These are phyloP conservation scores for Sinohyriopsis cumingii DNA, from an alignment of 2,888 invertebrate species.

Conservation along the genomic window DNA sequence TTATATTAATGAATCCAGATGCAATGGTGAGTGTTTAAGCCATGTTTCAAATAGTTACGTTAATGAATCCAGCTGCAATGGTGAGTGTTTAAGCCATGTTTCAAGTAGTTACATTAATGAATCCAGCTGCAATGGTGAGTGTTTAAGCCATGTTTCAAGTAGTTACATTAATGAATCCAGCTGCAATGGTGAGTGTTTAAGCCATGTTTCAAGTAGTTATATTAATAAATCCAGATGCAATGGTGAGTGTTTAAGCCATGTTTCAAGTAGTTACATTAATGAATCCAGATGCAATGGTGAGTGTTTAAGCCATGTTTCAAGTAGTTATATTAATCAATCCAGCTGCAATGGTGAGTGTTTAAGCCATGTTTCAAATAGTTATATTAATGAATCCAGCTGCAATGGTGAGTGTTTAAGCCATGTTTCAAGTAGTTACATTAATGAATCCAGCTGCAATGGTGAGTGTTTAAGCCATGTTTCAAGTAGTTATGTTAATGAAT, in stretches of 20 bases:
- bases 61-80: conserved; percentile 24
- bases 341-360: conserved; percentile 11
- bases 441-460: conserved; percentile 23
- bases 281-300: conserved; percentile 23
- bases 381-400: conserved; percentile 29
- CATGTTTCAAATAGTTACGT: too few relatives aligned
- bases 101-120: background rate
- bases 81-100: conserved; percentile 1
- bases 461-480: background rate
- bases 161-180: conserved; percentile 25
- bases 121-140: conserved; percentile 22
- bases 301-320: background rate
- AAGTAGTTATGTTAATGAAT: conserved; percentile 7
- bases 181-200: conserved; percentile 8
- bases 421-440: too few relatives aligned
- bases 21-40: conserved; percentile 5
- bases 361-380: too few relatives aligned
- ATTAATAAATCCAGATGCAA: conserved; percentile 25
- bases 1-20: conserved; percentile 28
- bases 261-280: too few relatives aligned
- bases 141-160: background rate
- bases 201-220: too few relatives aligned
- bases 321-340: conserved; percentile 21
- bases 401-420: conserved; percentile 3
- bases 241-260: conserved; percentile 3